Conservation (phyloP, 2,113 vertebrate species). For the Takifugu flavidus region DNA sequence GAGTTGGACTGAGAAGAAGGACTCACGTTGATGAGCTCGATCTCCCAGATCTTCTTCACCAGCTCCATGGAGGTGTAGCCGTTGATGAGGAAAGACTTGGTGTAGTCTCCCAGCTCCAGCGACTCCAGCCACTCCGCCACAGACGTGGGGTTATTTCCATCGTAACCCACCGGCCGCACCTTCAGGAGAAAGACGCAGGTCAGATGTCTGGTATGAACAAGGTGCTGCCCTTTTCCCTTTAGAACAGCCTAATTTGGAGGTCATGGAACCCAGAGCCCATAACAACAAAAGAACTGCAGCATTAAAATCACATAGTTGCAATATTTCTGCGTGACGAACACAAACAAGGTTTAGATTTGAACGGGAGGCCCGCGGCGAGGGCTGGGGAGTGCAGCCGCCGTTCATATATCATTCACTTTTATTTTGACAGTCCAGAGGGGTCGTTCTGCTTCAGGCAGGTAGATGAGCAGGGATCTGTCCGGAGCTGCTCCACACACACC, state of each 20-base stretch:
- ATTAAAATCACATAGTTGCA: too few species aligned
- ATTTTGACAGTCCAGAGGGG: slow-evolving; percentile 30
- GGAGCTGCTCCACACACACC: background rate
- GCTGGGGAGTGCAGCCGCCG: background rate
- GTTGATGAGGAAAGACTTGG: slow-evolving; percentile 95
- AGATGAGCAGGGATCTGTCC: slow-evolving; percentile 15
- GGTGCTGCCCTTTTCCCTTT: too few species aligned
- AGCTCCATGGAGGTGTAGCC: slow-evolving; percentile 98
- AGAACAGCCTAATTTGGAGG: too few species aligned
- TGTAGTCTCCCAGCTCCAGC: slow-evolving; percentile 95
- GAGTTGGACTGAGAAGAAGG: background rate
- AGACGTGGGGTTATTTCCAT: slow-evolving; percentile 92
- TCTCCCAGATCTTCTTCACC: slow-evolving; percentile 99
- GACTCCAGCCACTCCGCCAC: slow-evolving; percentile 98
- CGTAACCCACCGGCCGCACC: slow-evolving; percentile 90
- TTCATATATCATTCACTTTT: slow-evolving; percentile 27
- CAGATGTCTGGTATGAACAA: too few species aligned
- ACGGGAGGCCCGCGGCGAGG: background rate
- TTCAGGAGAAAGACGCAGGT: slow-evolving; percentile 41
- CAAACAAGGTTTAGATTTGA: background rate
- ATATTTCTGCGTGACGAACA: background rate
- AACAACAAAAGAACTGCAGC: too few species aligned
- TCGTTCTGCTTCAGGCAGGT: slow-evolving; percentile 16
- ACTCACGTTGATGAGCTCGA: slow-evolving; percentile 97
- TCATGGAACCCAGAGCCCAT: too few species aligned